Conservation (phyloP, 2,113 vertebrate genomes). For the Cynoglossus semilaevis region DNA sequence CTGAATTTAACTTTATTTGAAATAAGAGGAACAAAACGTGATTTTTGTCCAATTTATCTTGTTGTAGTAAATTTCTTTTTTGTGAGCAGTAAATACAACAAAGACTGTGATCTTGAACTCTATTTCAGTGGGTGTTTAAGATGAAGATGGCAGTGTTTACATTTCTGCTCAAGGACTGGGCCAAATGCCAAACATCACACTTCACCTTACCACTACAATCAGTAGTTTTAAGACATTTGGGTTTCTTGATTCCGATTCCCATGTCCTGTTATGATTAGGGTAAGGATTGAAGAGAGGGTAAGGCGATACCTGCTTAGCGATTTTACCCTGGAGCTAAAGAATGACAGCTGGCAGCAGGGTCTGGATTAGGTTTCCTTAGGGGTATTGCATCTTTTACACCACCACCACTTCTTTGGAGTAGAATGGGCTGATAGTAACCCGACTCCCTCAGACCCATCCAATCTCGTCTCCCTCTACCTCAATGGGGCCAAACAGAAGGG, state of each 20-base stretch:
- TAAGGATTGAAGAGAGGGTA: constrained; percentile 62
- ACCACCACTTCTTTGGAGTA: constrained; percentile 59
- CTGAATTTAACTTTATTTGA: too few species aligned
- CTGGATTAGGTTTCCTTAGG: constrained; percentile 74
- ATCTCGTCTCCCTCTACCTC: constrained; percentile 65
- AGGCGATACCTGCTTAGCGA: constrained; percentile 70
- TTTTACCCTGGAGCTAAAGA: constrained; percentile 64
- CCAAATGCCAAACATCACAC: neutral
- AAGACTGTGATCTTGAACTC: neutral
- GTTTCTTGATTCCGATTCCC: constrained; percentile 41
- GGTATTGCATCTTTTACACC: constrained; percentile 74
- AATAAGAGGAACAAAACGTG: too few species aligned
- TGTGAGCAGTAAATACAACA: neutral
- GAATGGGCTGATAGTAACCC: constrained; percentile 72
- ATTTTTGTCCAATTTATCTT: too few species aligned
- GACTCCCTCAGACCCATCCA: constrained; percentile 72
- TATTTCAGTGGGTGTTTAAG: neutral
- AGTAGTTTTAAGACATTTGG: too few species aligned
- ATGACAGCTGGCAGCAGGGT: constrained; percentile 74
- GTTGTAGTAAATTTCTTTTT: too few species aligned
- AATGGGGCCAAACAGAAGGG: constrained; percentile 67
- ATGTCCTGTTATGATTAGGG: constrained; percentile 52
- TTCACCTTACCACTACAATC: too few species aligned
- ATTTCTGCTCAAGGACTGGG: neutral
- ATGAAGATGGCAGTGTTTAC: neutral